phyloP scores from a whole-genome alignment of 2,888 invertebrate genomes.

The Luffia ferchaultella region DNA sequence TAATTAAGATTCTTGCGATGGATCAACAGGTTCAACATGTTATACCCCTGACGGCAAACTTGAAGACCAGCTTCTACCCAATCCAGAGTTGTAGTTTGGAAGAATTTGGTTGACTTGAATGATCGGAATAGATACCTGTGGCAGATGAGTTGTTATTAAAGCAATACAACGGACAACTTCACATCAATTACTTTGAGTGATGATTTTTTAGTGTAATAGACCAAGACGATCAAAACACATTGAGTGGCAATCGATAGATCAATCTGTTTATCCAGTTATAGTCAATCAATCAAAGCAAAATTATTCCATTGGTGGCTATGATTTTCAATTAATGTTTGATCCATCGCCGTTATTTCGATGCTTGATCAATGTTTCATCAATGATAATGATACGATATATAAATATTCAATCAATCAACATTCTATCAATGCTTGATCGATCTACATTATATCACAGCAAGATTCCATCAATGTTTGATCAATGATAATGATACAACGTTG shows the following conservation, averaged over 20 bases:
- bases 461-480: too few species aligned
- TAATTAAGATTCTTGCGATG: constrained; percentile 99
- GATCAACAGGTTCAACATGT: constrained; percentile 98
- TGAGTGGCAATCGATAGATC: not conserved
- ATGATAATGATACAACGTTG: too few species aligned
- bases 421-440: too few species aligned
- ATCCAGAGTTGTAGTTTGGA: constrained; percentile 98
- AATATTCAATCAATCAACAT: too few species aligned
- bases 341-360: too few species aligned
- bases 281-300: too few species aligned
- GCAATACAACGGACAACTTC: not conserved
- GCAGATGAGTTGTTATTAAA: constrained; percentile 5
- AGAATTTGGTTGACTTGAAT: constrained; percentile 99
- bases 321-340: too few species aligned
- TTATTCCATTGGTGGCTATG: too few species aligned
- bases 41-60: constrained; percentile 98
- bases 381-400: too few species aligned
- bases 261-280: too few species aligned
- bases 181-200: not conserved
- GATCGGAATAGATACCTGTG: constrained; percentile 92
- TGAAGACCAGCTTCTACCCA: constrained; percentile 99
- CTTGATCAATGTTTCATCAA: too few species aligned
- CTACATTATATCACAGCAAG: too few species aligned
- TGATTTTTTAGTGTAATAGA: not conserved
- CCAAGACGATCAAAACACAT: not conserved